Evolutionary conservation across 2,888 invertebrate species (phyloP).

Genomic region (Unio delphinus): DNA sequence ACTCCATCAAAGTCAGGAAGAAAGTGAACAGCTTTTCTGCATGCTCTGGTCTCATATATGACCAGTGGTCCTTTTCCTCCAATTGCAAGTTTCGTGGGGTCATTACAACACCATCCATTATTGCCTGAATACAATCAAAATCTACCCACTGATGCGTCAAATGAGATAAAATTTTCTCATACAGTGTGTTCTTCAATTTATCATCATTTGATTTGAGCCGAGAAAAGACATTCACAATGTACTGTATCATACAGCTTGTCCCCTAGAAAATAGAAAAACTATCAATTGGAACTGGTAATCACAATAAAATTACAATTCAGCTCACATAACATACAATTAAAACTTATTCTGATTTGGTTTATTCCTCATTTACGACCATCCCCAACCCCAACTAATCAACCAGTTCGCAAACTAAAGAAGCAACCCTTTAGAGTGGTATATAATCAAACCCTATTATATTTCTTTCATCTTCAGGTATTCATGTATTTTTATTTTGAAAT

Average conservation of each 20-base stretch:
- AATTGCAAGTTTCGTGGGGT: conserved; percentile 12
- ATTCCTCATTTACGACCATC: too few species aligned
- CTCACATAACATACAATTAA: background rate
- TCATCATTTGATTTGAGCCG: conserved; percentile 79
- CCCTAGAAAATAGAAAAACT: conserved; percentile 73
- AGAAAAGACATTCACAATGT: conserved; percentile 80
- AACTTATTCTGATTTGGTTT: background rate
- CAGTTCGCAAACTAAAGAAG: background rate
- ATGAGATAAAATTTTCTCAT: conserved; percentile 79
- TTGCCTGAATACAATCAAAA: background rate
- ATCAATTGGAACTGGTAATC: background rate
- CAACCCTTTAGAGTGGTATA: too few species aligned
- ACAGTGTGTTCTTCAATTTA: conserved; percentile 77
- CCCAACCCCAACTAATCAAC: background rate
- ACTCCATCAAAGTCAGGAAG: conserved; percentile 29
- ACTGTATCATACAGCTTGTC: conserved; percentile 81
- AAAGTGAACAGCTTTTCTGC: conserved; percentile 31
- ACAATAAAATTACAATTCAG: background rate
- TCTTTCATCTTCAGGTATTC: too few species aligned
- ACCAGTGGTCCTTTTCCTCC: conserved; percentile 39
- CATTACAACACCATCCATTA: conserved; percentile 11
- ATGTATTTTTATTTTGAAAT: too few species aligned
- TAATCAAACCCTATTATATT: too few species aligned
- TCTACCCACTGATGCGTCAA: conserved; percentile 77
- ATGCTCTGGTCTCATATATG: conserved; percentile 24